Evolutionary conservation across 2,888 invertebrate genomes (phyloP).

Genomic region (Dermolepida albohirtum): DNA sequence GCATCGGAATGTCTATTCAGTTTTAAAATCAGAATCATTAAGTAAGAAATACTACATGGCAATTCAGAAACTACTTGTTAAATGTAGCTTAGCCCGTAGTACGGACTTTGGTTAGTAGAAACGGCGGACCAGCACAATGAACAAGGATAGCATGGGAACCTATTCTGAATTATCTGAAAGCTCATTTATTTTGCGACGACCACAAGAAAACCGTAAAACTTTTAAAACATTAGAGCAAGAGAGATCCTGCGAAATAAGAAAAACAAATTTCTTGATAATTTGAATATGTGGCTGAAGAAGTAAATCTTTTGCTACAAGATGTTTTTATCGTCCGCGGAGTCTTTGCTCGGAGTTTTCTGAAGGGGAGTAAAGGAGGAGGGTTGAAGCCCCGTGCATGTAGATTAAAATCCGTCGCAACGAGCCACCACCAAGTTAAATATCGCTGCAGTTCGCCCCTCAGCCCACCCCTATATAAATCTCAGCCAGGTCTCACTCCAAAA

Average conservation of each 20-base stretch:
- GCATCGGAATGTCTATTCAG: constrained; percentile 40
- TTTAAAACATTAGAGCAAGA: constrained; percentile 59
- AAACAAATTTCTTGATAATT: constrained; percentile 69
- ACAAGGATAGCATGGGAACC: constrained; percentile 45
- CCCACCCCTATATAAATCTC: constrained; percentile 62
- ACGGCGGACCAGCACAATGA: constrained; percentile 35
- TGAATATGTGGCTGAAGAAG: constrained; percentile 67
- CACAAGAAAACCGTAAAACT: constrained; percentile 53
- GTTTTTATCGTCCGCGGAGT: constrained; percentile 64
- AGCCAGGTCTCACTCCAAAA: constrained; percentile 62
- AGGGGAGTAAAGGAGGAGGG: constrained; percentile 58
- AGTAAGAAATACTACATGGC: constrained; percentile 16
- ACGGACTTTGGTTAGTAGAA: constrained; percentile 39
- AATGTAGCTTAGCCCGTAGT: constrained; percentile 31
- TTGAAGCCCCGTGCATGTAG: constrained; percentile 66
- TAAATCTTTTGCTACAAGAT: constrained; percentile 67
- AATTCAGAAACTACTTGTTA: constrained; percentile 33
- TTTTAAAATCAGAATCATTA: constrained; percentile 37
- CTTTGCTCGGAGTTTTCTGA: constrained; percentile 62
- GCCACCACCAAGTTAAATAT: constrained; percentile 64
- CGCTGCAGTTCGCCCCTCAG: constrained; percentile 57
- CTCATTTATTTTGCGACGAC: constrained; percentile 53
- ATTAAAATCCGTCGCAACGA: constrained; percentile 65
- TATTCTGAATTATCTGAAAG: constrained; percentile 51
- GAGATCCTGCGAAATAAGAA: constrained; percentile 57